Evolutionary conservation across 2,113 vertebrate species (phyloP).

Genomic region (Takifugu bimaculatus): DNA sequence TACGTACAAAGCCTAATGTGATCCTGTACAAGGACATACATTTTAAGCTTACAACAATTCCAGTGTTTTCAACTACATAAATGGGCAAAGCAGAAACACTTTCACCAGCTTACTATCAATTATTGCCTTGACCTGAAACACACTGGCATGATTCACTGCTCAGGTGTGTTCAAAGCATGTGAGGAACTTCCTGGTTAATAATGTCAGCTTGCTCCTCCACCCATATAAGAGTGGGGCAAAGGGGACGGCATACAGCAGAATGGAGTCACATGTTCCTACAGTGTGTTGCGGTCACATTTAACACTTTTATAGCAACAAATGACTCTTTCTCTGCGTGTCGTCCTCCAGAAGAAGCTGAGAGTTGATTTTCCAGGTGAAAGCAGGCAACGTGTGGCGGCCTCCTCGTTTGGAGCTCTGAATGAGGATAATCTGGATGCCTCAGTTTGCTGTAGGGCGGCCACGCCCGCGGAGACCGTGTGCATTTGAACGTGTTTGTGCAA

Average conservation of each 20-base stretch:
- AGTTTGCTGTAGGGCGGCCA: slow-evolving; percentile 24
- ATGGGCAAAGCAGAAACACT: no score
- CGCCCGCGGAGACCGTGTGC: slow-evolving; percentile 15
- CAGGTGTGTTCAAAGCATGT: slow-evolving; percentile 33
- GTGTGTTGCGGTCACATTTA: neutral
- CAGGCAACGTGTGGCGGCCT: no score
- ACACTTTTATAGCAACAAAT: neutral
- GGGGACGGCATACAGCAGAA: neutral
- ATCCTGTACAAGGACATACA: no score
- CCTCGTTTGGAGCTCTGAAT: slow-evolving; percentile 10
- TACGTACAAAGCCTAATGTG: no score
- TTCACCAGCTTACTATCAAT: no score
- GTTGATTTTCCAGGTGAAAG: no score
- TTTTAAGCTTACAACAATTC: no score
- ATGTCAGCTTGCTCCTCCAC: slow-evolving; percentile 30
- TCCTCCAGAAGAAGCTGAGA: no score
- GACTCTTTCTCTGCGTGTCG: neutral
- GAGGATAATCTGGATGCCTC: slow-evolving; percentile 8
- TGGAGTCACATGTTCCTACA: neutral
- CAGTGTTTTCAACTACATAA: no score
- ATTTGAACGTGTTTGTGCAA: slow-evolving; percentile 2
- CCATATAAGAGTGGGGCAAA: neutral
- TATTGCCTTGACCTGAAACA: neutral
- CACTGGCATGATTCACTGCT: slow-evolving; percentile 16
- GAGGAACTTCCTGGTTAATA: slow-evolving; percentile 27